Percentiles rank a stretch among this genome's conserved stretches.
Evolutionary conservation across 1,140 invertebrate species (phyloP).

Genomic region (Aleiodes sp.): DNA sequence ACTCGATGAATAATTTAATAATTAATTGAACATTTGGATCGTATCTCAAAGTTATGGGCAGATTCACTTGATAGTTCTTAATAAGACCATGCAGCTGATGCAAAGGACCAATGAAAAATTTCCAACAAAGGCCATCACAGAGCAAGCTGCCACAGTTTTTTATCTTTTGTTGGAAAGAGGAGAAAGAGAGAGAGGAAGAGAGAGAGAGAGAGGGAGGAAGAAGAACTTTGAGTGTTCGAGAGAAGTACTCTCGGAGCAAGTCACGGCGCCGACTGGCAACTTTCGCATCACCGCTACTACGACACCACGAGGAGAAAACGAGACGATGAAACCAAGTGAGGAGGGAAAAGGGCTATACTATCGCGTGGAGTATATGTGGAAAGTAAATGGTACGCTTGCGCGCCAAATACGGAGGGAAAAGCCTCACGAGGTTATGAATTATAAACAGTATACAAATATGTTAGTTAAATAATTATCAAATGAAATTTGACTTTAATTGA

Average conservation of each 20-base stretch:
- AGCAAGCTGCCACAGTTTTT: too few relatives aligned
- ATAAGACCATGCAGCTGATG: too few relatives aligned
- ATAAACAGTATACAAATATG: too few relatives aligned
- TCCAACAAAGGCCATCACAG: too few relatives aligned
- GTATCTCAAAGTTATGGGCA: too few relatives aligned
- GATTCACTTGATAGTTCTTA: too few relatives aligned
- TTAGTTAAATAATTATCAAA: not conserved
- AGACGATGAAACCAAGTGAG: not conserved
- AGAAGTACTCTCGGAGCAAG: constrained; percentile 5
- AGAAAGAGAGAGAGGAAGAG: not conserved
- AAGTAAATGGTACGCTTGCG: not conserved
- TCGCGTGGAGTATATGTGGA: not conserved
- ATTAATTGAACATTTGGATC: too few relatives aligned
- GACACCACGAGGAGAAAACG: not conserved
- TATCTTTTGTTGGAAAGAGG: not conserved
- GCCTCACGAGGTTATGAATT: not conserved
- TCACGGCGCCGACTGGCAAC: constrained; percentile 23
- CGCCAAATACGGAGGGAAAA: not conserved
- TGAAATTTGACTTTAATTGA: too few relatives aligned
- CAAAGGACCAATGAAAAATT: too few relatives aligned
- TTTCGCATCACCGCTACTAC: constrained; percentile 17
- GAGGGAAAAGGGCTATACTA: not conserved
- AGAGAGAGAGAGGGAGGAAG: not conserved
- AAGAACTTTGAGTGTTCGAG: not conserved
- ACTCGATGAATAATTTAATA: too few relatives aligned